Base-by-base conservation (phyloP, 2,797 vertebrate species). In the Moxostoma hubbsi region DNA sequence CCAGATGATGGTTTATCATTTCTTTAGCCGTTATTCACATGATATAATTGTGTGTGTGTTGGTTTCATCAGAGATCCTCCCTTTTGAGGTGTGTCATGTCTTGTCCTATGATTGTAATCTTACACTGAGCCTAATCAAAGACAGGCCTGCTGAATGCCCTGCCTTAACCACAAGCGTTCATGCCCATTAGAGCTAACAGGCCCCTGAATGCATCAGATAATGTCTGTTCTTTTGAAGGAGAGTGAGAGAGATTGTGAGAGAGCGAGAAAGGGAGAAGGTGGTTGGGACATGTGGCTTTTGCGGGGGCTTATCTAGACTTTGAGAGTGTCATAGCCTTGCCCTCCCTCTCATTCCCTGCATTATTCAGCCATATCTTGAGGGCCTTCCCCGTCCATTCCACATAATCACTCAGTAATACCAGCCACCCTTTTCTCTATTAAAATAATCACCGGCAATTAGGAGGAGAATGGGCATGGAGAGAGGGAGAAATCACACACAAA, bases 391-490 rank as follows among this genome's bases (percentile, higher is more conserved):
- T 90, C 91, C 92, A 91, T 92, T 93, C 92, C 88, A 93, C 92
- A 94, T 93, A 93, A 94, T 93, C 93, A 94, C 90, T 91, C 90
- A 88, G 91, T 93, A 93, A 94, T 94, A 94, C 93, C 91, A 89
- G 92, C 92, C 92, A 92, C 92, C 93, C 93, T 93, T 93, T 94
- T 94, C 92, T 92, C 92, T 89, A 92, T 94, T 94, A 93, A 94
- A 94, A 95, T 94, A 95, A 95, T 94, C 93, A 94, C 92, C 87
- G 86, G 90, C 94, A 95, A 95, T 95, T 94, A 95, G 91, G 86
- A 89, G 91, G 90, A 94, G 91, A 95, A 94, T 93, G 92, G 93
- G 85, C 87, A 90, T 89, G 90, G 63, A 81, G 77, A 77, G 90
- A 88, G 90, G 91, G 88, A 92, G 87, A 92, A 93, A 93, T 91